phyloP scores from a whole-genome alignment of 2,113 vertebrate species.

The Coptodon rendalli region DNA sequence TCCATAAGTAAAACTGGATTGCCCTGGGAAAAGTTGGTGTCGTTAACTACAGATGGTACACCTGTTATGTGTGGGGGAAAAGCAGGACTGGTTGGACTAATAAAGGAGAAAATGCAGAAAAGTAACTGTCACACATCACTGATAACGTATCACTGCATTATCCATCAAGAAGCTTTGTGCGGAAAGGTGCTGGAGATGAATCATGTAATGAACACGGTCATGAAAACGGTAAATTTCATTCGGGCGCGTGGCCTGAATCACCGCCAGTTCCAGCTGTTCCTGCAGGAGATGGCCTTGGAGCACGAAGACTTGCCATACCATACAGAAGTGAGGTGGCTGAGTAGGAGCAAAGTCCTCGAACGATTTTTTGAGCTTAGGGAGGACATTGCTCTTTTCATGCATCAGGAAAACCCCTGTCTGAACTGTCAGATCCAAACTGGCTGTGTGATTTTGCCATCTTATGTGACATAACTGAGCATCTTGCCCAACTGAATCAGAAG shows the following conservation, averaged over 20 bases:
- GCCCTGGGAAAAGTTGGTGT: not conserved
- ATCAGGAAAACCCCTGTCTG: not conserved
- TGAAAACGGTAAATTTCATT: not conserved
- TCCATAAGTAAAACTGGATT: not conserved
- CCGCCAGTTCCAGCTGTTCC: not conserved
- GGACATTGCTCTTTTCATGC: not conserved
- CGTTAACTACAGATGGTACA: accelerated
- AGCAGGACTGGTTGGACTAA: accelerated
- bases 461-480: not conserved
- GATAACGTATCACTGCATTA: not conserved
- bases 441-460: not conserved
- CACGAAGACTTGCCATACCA: not conserved
- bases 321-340: not conserved
- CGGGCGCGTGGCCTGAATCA: accelerated
- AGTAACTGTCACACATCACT: not conserved
- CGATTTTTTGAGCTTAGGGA: not conserved
- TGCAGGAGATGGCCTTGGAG: accelerated
- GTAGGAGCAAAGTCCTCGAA: not conserved
- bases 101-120: not conserved
- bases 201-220: not conserved
- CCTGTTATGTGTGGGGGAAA: not conserved
- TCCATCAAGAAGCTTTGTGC: not conserved
- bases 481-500: accelerated
- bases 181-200: not conserved
- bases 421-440: not conserved